Conservation (phyloP, 2,797 vertebrate genomes). For the Rousettus madagascariensis region DNA sequence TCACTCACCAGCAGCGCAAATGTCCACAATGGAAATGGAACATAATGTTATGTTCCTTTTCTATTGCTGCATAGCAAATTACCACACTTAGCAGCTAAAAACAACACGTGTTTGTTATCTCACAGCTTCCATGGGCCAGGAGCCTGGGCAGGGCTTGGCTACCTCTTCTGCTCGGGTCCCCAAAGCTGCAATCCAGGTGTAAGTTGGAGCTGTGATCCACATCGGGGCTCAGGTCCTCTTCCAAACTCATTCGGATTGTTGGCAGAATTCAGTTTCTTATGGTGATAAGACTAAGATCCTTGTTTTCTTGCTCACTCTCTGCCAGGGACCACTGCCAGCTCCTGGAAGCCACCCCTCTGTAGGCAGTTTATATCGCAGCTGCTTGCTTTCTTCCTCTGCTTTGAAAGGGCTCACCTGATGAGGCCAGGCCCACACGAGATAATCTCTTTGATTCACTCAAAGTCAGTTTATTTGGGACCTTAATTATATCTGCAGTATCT, state of each 20-base stretch:
- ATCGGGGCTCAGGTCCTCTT: background rate
- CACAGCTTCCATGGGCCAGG: background rate
- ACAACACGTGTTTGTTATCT: background rate
- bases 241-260: too few relatives aligned
- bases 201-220: background rate
- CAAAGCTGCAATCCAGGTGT: too few relatives aligned
- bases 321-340: background rate
- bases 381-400: background rate
- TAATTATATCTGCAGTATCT: too few relatives aligned
- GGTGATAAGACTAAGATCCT: too few relatives aligned
- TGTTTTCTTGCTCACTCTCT: background rate
- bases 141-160: too few relatives aligned
- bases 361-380: accelerated
- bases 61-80: background rate
- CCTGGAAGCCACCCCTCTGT: too few relatives aligned
- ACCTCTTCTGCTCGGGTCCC: background rate
- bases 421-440: background rate
- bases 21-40: accelerated
- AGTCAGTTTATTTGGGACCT: background rate
- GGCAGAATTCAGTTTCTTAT: background rate
- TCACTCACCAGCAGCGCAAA: accelerated
- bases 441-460: background rate
- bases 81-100: background rate
- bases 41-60: accelerated
- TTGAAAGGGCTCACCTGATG: background rate